Evolutionary conservation across 2,113 vertebrate genomes (phyloP), one percentile per base, ranked within the genome.

Genomic region (Trogon melanurus): DNA sequence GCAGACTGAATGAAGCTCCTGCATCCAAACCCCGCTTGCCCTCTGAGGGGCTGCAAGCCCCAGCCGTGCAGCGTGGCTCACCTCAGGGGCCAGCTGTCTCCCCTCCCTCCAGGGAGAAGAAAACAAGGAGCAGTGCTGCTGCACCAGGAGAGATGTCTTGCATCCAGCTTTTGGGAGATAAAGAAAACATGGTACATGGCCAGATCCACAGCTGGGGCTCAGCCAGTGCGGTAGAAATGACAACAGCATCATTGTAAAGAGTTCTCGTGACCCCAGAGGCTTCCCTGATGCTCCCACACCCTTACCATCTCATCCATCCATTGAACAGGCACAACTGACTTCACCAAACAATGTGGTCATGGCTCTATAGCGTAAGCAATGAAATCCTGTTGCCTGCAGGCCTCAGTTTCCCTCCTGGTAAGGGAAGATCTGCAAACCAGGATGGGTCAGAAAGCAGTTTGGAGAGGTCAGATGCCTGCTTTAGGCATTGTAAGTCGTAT

Each of bases 341-440:
- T 56, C 6, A 21, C 11, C 25, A n/a, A 79, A 34, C 16, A 30
- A 8, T 47, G 26, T 0, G 11, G 41, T 12, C 1, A 0, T 36
- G 26, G 26, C 50, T 58, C 64, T 73, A 56, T 3, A 45, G 51
- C 4, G 1, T 4, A n/a, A 57, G 16, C 34, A 50, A 13, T 7
- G 25, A 34, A 56, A 67, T 17, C 57, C 50, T 69, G 34, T 64
- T 69, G 16, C 47, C 61, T 23, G 36, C 23, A 38, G n/a, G 13
- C 38, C 66, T 78, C n/a, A 3, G 34, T 51, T 67, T 75, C 48
- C 57, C 18, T 57, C n/a, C 41, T 79, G 38, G 32, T 20, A 65
- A 56, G 32, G 26, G 15, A 78, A 11, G 5, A 25, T 79, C 44
- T 91, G 53, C 38, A 58, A 32, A 56, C 7, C 20, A 25, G 48